Conservation (phyloP, 2,113 vertebrate genomes). For the Microtus pennsylvanicus region DNA sequence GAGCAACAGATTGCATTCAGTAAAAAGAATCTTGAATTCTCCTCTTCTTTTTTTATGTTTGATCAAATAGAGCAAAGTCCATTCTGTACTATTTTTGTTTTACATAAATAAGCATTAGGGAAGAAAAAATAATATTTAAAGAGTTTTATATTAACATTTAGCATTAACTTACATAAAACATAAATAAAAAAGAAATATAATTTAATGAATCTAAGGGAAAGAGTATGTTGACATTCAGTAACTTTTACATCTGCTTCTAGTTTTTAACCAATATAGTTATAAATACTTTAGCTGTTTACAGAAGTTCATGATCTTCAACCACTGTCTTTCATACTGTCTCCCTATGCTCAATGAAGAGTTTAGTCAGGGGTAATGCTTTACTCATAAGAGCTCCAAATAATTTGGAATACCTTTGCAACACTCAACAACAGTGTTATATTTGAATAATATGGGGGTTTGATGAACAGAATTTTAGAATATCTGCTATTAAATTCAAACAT, state of each 20-base stretch:
- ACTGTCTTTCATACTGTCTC: not conserved
- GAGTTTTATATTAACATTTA: not conserved
- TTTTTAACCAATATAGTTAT: not conserved
- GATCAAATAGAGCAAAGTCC: not conserved
- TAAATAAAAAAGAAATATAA: not conserved
- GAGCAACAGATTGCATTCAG: not conserved
- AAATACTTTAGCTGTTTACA: not conserved
- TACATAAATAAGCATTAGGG: too few relatives aligned
- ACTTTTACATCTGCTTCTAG: not conserved
- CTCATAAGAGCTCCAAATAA: not conserved
- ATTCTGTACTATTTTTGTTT: not conserved
- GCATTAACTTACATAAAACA: not conserved
- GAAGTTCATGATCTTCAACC: not conserved
- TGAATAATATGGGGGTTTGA: not conserved
- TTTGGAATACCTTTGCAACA: not conserved
- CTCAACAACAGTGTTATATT: not conserved
- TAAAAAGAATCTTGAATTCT: not conserved
- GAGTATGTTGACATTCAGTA: not conserved
- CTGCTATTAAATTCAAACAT: not conserved
- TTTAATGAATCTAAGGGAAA: not conserved
- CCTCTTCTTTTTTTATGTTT: not conserved
- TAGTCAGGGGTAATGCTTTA: not conserved
- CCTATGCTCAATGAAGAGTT: not conserved
- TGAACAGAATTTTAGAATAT: not conserved
- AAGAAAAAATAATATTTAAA: not conserved